Evolutionary conservation across 2,797 vertebrate species (phyloP).

Genomic region (Alcedo atthis): DNA sequence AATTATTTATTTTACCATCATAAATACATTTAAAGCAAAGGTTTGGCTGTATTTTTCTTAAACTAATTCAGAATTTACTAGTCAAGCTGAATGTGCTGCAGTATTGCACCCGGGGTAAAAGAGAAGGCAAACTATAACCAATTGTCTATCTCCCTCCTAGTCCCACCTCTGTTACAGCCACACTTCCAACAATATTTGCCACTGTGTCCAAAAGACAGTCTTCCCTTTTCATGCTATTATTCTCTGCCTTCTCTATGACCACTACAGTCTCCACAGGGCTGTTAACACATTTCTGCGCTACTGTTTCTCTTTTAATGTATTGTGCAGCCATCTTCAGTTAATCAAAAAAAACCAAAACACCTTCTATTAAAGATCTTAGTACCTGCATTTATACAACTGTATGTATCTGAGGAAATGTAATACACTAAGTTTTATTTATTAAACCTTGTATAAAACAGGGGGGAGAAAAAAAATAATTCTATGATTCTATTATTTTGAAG

Average conservation of each 20-base stretch:
- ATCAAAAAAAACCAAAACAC: background rate
- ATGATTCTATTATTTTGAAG: background rate
- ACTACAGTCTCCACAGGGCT: background rate
- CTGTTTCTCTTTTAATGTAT: background rate
- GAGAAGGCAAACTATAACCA: background rate
- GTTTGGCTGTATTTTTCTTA: background rate
- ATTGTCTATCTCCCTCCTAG: background rate
- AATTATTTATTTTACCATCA: background rate
- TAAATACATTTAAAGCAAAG: background rate
- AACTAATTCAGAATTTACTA: conserved; percentile 29
- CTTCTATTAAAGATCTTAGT: background rate
- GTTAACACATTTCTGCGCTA: background rate
- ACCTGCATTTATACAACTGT: background rate
- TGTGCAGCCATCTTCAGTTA: background rate
- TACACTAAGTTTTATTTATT: background rate
- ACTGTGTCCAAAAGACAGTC: rapidly evolving
- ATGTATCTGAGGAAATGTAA: background rate
- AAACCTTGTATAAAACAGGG: background rate
- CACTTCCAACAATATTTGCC: background rate
- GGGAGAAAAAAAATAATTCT: too few species aligned
- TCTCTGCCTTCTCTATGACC: background rate
- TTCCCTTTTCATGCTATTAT: background rate
- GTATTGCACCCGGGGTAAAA: background rate
- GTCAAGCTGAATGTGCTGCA: background rate
- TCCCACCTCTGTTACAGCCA: background rate